Evolutionary conservation across 2,888 invertebrate genomes (phyloP).

Genomic region (Dryomyza anilis): DNA sequence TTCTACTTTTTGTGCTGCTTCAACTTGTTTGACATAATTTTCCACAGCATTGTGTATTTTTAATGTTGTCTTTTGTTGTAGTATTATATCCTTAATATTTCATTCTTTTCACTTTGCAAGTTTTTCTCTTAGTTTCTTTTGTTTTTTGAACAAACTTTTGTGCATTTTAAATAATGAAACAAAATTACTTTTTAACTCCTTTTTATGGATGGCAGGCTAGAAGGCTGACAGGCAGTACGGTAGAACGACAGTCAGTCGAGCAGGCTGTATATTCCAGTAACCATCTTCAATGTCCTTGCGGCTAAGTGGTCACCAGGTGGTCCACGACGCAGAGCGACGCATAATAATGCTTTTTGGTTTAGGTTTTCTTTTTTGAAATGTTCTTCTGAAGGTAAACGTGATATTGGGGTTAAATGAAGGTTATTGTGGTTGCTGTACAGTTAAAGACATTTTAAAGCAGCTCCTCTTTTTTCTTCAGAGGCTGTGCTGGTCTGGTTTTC

Average conservation of each 20-base stretch:
- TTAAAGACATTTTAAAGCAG: too few species aligned
- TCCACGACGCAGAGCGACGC: background rate
- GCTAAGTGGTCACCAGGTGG: constrained; percentile 30
- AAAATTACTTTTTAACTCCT: constrained; percentile 23
- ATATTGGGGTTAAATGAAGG: too few species aligned
- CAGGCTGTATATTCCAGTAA: background rate
- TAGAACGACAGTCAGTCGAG: background rate
- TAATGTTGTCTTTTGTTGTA: constrained; percentile 18
- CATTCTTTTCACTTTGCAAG: background rate
- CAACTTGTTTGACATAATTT: background rate
- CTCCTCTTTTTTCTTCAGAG: background rate
- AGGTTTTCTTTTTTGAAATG: background rate
- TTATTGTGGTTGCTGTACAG: too few species aligned
- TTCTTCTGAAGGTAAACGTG: too few species aligned
- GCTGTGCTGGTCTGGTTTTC: background rate
- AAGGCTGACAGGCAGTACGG: background rate
- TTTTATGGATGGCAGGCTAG: constrained; percentile 12
- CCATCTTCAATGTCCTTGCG: background rate
- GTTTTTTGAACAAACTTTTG: constrained; percentile 36
- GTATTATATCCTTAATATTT: background rate
- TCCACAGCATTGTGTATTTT: too few species aligned
- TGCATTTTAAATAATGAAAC: constrained; percentile 36
- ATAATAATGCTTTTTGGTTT: constrained; percentile 13
- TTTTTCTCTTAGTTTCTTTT: too few species aligned
- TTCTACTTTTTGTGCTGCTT: constrained; percentile 11